These are phyloP conservation scores for Anguilla pacifica DNA, from an alignment of 2,797 vertebrate species.

Conservation along the genomic window DNA sequence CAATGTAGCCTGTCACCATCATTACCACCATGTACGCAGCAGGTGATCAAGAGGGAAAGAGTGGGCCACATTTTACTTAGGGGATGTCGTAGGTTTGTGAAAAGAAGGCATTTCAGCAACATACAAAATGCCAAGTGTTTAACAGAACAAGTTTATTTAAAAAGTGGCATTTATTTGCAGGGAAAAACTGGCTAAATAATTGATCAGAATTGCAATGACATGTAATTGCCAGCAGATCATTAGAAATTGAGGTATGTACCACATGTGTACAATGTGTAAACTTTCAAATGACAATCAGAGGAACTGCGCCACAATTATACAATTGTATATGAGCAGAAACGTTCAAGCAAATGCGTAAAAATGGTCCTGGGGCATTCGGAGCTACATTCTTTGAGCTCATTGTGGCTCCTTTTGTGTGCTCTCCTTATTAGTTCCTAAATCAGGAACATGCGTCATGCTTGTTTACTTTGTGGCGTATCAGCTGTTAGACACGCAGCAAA, in stretches of 20 bases:
- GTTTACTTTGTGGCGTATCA: slow-evolving; percentile 10
- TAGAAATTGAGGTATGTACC: neutral
- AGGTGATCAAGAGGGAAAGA: slow-evolving; percentile 5
- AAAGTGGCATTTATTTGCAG: neutral
- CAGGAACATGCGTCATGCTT: slow-evolving; percentile 24
- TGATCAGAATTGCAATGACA: neutral
- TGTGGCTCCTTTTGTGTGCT: neutral
- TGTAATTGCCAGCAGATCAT: neutral
- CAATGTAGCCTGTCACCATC: slow-evolving; percentile 11
- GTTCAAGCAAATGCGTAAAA: neutral
- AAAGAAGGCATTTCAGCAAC: neutral
- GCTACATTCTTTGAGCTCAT: neutral
- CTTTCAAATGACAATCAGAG: neutral
- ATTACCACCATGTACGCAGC: slow-evolving; percentile 2
- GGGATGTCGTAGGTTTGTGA: neutral
- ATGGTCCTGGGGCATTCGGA: neutral
- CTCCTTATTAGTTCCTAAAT: slow-evolving; percentile 7
- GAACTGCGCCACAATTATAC: neutral
- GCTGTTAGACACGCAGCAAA: slow-evolving; percentile 22
- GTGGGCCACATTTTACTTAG: neutral
- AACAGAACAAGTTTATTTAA: slow-evolving; percentile 1
- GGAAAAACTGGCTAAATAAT: neutral
- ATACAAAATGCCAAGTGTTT: neutral
- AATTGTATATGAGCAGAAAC: neutral
- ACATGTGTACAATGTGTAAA: neutral